Evolutionary conservation across 1,140 invertebrate genomes (phyloP), one percentile per base, ranked within the genome.

Genomic region (Drosophila bipectinata): DNA sequence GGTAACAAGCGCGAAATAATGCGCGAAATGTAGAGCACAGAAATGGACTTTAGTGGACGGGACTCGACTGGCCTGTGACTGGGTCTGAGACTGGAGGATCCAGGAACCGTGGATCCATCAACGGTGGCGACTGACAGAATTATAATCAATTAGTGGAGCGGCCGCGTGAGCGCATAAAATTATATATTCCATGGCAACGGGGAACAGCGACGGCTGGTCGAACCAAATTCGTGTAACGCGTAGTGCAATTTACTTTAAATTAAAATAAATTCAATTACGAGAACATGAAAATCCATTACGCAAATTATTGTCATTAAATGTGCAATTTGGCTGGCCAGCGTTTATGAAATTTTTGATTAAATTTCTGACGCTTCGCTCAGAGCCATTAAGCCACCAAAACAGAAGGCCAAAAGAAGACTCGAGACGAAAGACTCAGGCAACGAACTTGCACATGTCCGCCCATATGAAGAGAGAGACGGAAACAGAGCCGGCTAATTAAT

Each of bases 201-300:
- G 12, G 7, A 39, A 62, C 37, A 30, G 21, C 18, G 9, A 18
- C 34, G 15, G 26, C 48, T 49, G 41, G 8, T 26, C 54, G 62
- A 44, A 37, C 34, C 47, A 30, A 28, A 59, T 54, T 60, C 49
- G 79, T 61, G 72, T 60, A 64, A 63, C 57, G 74, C 75, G 78
- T 72, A 47, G 71, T 44, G 83, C 84, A 88, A 88, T 88, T 88
- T 88, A 71, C 79, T 83, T 88, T 88, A 88, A 88, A 88, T 88
- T 88, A 88, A 88, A 88, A 88, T 88, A 88, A 88, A 88, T 88
- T 88, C 83, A 88, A 88, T 88, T 88, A 88, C 83, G 83, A 88
- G 87, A 88, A 88, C 83, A 88, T 88, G 83, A 88, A 88, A 88
- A 88, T 88, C 83, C 83, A 88, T 88, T 88, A 88, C 66, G 79